Percentiles rank a stretch among this genome's conserved stretches.
Conservation (phyloP, 2,113 vertebrate genomes). For the Dendropsophus ebraccatus region DNA sequence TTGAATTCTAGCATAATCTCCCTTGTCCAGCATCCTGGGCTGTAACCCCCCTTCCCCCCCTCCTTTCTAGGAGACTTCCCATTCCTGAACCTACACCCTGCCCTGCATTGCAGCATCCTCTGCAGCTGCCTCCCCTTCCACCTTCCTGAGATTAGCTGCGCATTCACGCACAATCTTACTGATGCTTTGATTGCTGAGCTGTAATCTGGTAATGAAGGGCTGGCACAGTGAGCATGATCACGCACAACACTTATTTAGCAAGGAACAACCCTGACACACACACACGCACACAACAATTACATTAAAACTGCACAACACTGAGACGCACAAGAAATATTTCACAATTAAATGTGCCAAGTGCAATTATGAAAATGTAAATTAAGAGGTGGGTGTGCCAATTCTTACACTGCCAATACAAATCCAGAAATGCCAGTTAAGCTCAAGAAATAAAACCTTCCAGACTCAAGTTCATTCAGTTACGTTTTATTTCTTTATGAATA, state of each 20-base stretch:
- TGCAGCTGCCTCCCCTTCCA: constrained; percentile 38
- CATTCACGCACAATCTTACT: constrained; percentile 34
- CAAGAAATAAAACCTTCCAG: not conserved
- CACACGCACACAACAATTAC: constrained; percentile 55
- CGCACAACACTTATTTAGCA: constrained; percentile 48
- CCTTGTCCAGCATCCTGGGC: not conserved
- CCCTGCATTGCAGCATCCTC: constrained; percentile 57
- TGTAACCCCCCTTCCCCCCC: not conserved
- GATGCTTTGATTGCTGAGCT: constrained; percentile 52
- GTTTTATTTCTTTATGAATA: not conserved
- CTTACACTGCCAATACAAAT: constrained; percentile 18
- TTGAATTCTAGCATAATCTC: not conserved
- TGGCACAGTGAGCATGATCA: constrained; percentile 50
- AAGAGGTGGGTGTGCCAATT: constrained; percentile 17
- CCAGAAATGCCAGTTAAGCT: not conserved
- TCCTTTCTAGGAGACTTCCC: not conserved
- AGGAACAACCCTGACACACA: constrained; percentile 38
- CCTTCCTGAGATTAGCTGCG: constrained; percentile 8
- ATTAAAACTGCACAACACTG: constrained; percentile 42
- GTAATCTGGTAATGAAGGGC: constrained; percentile 56
- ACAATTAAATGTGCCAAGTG: constrained; percentile 27
- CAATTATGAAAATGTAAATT: not conserved
- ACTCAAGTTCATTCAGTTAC: not conserved
- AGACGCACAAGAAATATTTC: constrained; percentile 28
- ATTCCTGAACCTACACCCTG: constrained; percentile 22